Base-by-base conservation (phyloP, 2,797 vertebrate species). In the Etheostoma perlongum region DNA sequence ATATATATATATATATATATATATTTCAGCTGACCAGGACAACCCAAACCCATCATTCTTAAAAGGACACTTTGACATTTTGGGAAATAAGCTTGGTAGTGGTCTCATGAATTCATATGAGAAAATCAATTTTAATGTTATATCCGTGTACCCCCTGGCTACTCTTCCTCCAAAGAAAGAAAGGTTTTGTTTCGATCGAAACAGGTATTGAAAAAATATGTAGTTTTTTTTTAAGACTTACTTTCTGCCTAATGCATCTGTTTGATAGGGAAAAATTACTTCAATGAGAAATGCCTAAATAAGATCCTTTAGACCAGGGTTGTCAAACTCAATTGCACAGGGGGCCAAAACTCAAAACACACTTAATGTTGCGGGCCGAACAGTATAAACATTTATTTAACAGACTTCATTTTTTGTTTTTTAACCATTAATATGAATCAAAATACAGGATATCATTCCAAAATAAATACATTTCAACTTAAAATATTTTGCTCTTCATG, bases 61-160 rank as follows among this genome's bases (percentile, higher is more conserved):
- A 44, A 75, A 49, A 47, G 18, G 46, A 69, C 55, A 48, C 46
- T 55, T 54, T 67, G 66, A 81, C 62, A 78, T 79, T 76, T 75
- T 53, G 4, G 18, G 13, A 71, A 64, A 63, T 54, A 27, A 68
- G 59, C 36, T 60, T 55, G 3, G 52, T 30, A 46, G 25, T 16
- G 4, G 66, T 57, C n/a, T 69, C 51, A 27, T 72, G 12, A 40
- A 78, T 62, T 78, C 42, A 61, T 8, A 72, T 25, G 13, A 62
- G 23, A 69, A 57, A 19, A 57, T 70, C 52, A 71, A 69, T 54
- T 68, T 25, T 40, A 33, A 60, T 79, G 49, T 49, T 0, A 67
- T 74, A 60, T 72, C 3, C 40, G 9, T 58, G 44, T 13, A 67
- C 62, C 47, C 8, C 21, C 48, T 64, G 61, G 30, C 36, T 66